These are phyloP conservation scores for Thyatira batis DNA, from an alignment of 2,888 invertebrate genomes.

Conservation along the genomic window DNA sequence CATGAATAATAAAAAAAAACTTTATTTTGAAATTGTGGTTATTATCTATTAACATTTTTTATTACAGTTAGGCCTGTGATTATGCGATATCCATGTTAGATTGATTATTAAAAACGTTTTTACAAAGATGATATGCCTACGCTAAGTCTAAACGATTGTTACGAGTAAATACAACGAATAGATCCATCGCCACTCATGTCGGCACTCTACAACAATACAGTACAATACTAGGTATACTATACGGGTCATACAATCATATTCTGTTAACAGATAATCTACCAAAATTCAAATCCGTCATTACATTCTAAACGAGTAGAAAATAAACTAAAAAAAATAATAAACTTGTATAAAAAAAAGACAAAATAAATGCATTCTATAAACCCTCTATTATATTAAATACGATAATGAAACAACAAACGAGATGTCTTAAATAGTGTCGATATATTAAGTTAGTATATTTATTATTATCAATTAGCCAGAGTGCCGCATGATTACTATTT, in stretches of 20 bases:
- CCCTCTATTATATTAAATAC: slow-evolving; percentile 70
- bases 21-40: slow-evolving; percentile 81
- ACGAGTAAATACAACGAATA: slow-evolving; percentile 20
- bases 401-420: slow-evolving; percentile 76
- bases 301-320: slow-evolving; percentile 71
- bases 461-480: slow-evolving; percentile 66
- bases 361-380: slow-evolving; percentile 82
- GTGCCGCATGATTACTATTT: slow-evolving; percentile 81
- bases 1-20: slow-evolving; percentile 61
- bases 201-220: slow-evolving; percentile 29
- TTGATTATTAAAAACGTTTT: slow-evolving; percentile 63
- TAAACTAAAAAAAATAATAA: slow-evolving; percentile 69
- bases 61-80: slow-evolving; percentile 77
- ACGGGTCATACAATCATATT: slow-evolving; percentile 32
- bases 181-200: slow-evolving; percentile 23
- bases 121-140: slow-evolving; percentile 78
- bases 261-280: slow-evolving; percentile 81
- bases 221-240: no score
- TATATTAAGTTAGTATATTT: slow-evolving; percentile 56
- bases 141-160: slow-evolving; percentile 50
- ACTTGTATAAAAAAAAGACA: slow-evolving; percentile 75
- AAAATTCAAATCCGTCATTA: slow-evolving; percentile 68
- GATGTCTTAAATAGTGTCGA: slow-evolving; percentile 64
- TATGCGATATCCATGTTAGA: slow-evolving; percentile 65
- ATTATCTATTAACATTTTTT: slow-evolving; percentile 81